A percentile compares a stretch with the other conserved stretches of the same genome.
Conservation (phyloP, 2,113 vertebrate species). For the Notarius lentiginosus region DNA sequence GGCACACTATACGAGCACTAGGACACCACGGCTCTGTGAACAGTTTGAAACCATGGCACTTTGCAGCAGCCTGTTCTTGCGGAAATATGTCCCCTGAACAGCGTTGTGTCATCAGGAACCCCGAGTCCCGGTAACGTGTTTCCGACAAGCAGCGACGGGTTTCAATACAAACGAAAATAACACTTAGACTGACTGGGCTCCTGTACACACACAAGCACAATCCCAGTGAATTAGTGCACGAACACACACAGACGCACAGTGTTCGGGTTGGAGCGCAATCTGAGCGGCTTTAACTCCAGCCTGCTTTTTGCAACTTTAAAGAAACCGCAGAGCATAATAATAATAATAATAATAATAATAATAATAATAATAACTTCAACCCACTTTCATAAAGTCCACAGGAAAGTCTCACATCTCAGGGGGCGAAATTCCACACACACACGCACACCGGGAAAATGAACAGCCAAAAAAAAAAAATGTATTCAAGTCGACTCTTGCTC, state of each 20-base stretch:
- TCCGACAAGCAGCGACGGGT: neutral
- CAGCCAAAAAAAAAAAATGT: constrained; percentile 1
- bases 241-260: too few species aligned
- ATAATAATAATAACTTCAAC: constrained; percentile 54
- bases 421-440: constrained; percentile 55
- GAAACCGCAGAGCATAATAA: neutral
- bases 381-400: constrained; percentile 46
- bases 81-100: neutral
- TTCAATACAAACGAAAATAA: neutral
- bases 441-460: constrained; percentile 46
- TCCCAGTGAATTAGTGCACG: too few species aligned
- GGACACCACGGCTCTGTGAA: neutral
- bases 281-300: too few species aligned
- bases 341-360: neutral
- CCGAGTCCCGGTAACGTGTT: neutral
- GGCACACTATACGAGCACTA: neutral
- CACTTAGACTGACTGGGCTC: neutral
- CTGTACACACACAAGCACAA: too few species aligned
- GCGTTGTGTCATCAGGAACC: neutral
- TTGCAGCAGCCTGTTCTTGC: neutral
- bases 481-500: neutral
- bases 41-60: neutral
- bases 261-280: too few species aligned
- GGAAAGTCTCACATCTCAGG: constrained; percentile 55
- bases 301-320: neutral